Conservation (phyloP, 2,888 invertebrate species). For the Leucophenga maculata region DNA sequence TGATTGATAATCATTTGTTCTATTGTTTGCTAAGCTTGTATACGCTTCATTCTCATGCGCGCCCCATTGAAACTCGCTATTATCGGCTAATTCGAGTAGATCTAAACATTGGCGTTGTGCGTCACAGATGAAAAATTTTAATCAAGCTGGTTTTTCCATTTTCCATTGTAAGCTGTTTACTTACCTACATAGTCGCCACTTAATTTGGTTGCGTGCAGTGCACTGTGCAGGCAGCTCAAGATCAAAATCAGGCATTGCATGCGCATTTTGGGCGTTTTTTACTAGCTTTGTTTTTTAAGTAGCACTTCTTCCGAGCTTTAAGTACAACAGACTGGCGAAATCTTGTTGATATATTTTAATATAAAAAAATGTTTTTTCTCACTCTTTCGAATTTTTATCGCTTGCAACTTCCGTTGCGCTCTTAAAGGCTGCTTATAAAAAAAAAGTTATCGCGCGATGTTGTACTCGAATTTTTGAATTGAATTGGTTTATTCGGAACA, state of each 20-base stretch:
- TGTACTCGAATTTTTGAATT: background rate
- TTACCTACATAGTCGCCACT: conserved; percentile 53
- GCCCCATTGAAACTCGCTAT: conserved; percentile 63
- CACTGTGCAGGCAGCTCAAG: background rate
- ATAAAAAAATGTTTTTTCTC: background rate
- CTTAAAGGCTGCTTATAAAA: background rate
- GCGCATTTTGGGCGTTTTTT: too few relatives aligned
- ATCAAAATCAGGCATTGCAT: conserved; percentile 15
- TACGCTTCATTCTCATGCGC: conserved; percentile 50
- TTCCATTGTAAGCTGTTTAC: conserved; percentile 20
- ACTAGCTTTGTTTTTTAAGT: too few relatives aligned
- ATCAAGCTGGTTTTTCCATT: too few relatives aligned
- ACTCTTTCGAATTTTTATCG: conserved; percentile 41
- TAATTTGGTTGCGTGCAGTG: conserved; percentile 35
- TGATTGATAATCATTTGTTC: conserved; percentile 41
- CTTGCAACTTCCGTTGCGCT: conserved; percentile 48
- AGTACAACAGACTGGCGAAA: background rate
- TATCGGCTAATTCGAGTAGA: conserved; percentile 61
- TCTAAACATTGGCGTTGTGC: conserved; percentile 47
- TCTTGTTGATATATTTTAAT: background rate
- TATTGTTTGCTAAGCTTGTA: conserved; percentile 31
- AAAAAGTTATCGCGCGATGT: background rate
- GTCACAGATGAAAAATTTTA: conserved; percentile 15
- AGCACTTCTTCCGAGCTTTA: too few relatives aligned
- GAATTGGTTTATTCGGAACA: background rate